Evolutionary conservation across 2,888 invertebrate genomes (phyloP), one percentile per base, ranked within the genome.

Genomic region (Pandemis cinnamomeana): DNA sequence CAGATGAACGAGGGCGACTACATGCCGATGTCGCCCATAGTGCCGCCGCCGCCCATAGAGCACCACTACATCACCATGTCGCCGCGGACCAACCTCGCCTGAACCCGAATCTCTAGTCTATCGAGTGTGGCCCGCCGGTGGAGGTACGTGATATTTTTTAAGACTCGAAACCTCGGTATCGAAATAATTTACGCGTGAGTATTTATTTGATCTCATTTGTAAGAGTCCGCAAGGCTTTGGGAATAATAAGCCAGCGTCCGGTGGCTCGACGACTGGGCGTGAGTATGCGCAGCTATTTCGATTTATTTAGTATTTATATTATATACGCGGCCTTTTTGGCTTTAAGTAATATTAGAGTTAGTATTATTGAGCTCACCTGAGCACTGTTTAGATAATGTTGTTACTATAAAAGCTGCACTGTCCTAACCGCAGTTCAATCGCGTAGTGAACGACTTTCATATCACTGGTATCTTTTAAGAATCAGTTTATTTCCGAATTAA

Each of bases 51-150:
- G 36, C 86, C 88, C 1, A 80, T 87, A 5, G 92, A 91, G 48
- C 89, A 91, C 66, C 92, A 92, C 80, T 94, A 94, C 76, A 91
- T 92, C 58, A 89, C 89, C 15, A 94, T 94, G 93, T 91, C 92
- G 11, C 93, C 93, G 0, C 79, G 89, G 77, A 85, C 91, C 44
- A 88, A 92, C 75, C 82, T 88, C 78, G 91, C 91, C 75, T 91
- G 83, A 88, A 75, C 71, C 80, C 78, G 13, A 51, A 51, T 51
- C 80, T 80, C 78, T 67, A 72, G 55, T 67, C 62, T 36, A 20
- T 8, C 41, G n/a, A 41, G 61, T 67, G 55, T 51, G 68, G 61
- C 15, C 53, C 42, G 62, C 72, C 63, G 62, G 72, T 53, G 64
- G 36, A 68, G 72, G 72, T 68, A 48, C 62, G 71, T 71, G 36